Conservation (phyloP, 2,888 invertebrate species). For the Lottia gigantea region DNA sequence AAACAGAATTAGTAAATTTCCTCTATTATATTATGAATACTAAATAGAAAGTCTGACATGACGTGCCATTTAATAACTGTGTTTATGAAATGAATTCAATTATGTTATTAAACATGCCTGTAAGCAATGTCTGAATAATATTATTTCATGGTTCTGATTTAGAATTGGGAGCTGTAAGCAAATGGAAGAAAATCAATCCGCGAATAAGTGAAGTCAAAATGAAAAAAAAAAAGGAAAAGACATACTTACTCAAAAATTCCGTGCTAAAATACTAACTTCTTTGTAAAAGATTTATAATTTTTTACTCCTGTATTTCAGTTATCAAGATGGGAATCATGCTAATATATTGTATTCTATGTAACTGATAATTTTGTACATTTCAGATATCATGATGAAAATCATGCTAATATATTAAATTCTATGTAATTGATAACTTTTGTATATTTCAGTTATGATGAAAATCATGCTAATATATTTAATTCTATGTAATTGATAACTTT, state of each 20-base stretch:
- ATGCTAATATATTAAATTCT: slow-evolving; percentile 95
- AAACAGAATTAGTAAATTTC: no score
- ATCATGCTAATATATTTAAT: slow-evolving; percentile 95
- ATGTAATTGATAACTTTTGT: slow-evolving; percentile 92
- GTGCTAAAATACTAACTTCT: slow-evolving; percentile 84
- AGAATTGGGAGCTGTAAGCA: no score
- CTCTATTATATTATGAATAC: no score
- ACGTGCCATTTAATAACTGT: no score
- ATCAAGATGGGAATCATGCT: slow-evolving; percentile 98
- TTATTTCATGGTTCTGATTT: no score
- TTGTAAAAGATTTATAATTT: slow-evolving; percentile 13
- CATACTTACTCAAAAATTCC: no score
- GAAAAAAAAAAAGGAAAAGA: slow-evolving; percentile 98
- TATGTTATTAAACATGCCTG: no score
- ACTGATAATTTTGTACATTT: slow-evolving; percentile 78
- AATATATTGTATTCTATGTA: slow-evolving; percentile 86
- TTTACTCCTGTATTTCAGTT: slow-evolving; percentile 77
- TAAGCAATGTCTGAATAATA: no score
- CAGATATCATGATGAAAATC: slow-evolving; percentile 98
- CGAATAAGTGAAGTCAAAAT: slow-evolving; percentile 83
- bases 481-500: slow-evolving; percentile 90
- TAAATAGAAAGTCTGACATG: no score
- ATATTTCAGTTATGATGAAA: slow-evolving; percentile 95
- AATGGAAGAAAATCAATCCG: no score
- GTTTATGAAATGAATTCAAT: no score